phyloP scores from a whole-genome alignment of 2,888 invertebrate genomes.

The Lymantria monacha region DNA sequence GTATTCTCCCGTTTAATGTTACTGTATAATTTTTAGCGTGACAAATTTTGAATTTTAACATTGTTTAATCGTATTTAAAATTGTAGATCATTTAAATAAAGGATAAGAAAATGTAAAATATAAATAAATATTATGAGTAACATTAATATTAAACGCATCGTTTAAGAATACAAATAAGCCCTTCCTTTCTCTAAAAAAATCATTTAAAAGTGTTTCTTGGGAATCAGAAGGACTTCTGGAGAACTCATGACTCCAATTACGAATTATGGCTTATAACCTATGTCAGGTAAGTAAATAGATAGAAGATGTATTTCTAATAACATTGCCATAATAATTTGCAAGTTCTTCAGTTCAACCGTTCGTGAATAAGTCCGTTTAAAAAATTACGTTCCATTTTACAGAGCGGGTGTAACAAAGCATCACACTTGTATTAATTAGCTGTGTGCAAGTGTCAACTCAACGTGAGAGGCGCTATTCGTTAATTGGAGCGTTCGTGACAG shows the following conservation, averaged over 20 bases:
- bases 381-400: slow-evolving; percentile 6
- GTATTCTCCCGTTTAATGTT: slow-evolving; percentile 31
- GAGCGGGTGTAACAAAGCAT: slow-evolving; percentile 4
- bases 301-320: too few species aligned
- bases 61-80: slow-evolving; percentile 9
- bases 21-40: slow-evolving; percentile 30
- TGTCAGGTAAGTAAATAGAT: too few species aligned
- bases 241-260: too few species aligned
- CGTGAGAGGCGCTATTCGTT: slow-evolving; percentile 16
- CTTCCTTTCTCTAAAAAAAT: too few species aligned
- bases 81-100: slow-evolving; percentile 5
- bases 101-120: background rate
- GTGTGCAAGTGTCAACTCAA: slow-evolving; percentile 18
- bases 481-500: slow-evolving; percentile 27
- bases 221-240: too few species aligned
- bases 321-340: background rate
- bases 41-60: slow-evolving; percentile 37
- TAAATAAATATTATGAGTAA: background rate
- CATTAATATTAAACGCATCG: too few species aligned
- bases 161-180: too few species aligned
- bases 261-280: too few species aligned
- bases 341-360: background rate
- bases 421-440: slow-evolving; percentile 32
- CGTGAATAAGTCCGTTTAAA: background rate
- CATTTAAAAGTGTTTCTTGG: too few species aligned